These are phyloP conservation scores for Syrista parreyssii DNA, from an alignment of 2,888 invertebrate genomes.

Conservation along the genomic window DNA sequence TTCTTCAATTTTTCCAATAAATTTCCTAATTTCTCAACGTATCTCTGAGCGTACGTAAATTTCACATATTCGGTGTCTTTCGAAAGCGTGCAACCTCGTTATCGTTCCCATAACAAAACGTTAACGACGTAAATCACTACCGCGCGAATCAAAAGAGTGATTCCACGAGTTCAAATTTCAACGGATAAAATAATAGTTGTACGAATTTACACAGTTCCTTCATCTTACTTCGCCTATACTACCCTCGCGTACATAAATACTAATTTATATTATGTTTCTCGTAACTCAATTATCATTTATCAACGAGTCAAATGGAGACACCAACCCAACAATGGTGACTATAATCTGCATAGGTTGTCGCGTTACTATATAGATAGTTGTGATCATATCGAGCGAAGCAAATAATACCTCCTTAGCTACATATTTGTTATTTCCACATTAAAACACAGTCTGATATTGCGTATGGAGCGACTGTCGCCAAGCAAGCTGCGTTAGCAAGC, in stretches of 20 bases:
- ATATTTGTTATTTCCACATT: conserved; percentile 25
- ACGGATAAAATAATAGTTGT: neutral
- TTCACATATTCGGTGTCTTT: neutral
- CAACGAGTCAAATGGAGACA: neutral
- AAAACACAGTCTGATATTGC: neutral
- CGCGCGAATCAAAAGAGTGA: neutral
- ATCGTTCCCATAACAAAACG: neutral
- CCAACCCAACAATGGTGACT: neutral
- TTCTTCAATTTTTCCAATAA: neutral
- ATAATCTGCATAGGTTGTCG: neutral
- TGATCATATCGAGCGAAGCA: conserved; percentile 36
- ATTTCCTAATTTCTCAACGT: neutral
- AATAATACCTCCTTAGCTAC: conserved; percentile 44
- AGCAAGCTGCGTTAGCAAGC: neutral
- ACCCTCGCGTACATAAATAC: neutral
- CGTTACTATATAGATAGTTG: conserved; percentile 2
- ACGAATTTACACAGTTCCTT: neutral
- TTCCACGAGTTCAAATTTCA: neutral
- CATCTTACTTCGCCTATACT: neutral
- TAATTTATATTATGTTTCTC: neutral
- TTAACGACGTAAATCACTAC: neutral
- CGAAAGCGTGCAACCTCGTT: neutral
- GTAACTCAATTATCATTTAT: too few species aligned
- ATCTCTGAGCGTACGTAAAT: neutral
- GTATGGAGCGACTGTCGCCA: neutral